Evolutionary conservation across 2,113 vertebrate species (phyloP).

Genomic region (Thymallus thymallus): DNA sequence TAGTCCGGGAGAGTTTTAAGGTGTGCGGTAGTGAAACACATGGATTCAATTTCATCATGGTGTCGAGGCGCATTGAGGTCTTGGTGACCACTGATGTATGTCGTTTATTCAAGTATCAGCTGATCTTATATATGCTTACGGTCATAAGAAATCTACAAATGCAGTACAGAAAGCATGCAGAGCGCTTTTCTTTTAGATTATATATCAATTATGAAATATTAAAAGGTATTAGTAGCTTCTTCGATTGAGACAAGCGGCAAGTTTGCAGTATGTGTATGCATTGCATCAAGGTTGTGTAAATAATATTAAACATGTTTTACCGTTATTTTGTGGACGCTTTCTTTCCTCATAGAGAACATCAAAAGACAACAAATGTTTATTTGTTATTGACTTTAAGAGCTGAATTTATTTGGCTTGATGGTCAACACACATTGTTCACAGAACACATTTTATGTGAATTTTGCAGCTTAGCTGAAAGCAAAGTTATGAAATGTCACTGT

Average conservation of each 20-base stretch:
- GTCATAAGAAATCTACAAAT: too few relatives aligned
- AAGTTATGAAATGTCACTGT: not conserved
- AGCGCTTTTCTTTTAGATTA: too few relatives aligned
- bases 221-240: too few relatives aligned
- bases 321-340: not conserved
- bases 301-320: slow-evolving; percentile 3
- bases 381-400: not conserved
- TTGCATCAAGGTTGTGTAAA: not conserved
- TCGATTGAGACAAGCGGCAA: not conserved
- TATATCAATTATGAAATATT: too few relatives aligned
- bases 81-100: too few relatives aligned
- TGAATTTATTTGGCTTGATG: not conserved
- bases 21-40: not conserved
- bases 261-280: not conserved
- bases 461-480: not conserved
- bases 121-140: too few relatives aligned
- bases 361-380: not conserved
- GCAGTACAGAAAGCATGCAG: too few relatives aligned
- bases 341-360: not conserved
- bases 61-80: too few relatives aligned
- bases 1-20: not conserved
- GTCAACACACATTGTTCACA: slow-evolving; percentile 1
- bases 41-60: too few relatives aligned
- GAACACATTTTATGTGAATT: not conserved
- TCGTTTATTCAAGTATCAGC: too few relatives aligned